A percentile compares a stretch with the other conserved stretches of the same genome.
Evolutionary conservation across 2,113 vertebrate genomes (phyloP).

Genomic region (Pristiophorus japonicus): DNA sequence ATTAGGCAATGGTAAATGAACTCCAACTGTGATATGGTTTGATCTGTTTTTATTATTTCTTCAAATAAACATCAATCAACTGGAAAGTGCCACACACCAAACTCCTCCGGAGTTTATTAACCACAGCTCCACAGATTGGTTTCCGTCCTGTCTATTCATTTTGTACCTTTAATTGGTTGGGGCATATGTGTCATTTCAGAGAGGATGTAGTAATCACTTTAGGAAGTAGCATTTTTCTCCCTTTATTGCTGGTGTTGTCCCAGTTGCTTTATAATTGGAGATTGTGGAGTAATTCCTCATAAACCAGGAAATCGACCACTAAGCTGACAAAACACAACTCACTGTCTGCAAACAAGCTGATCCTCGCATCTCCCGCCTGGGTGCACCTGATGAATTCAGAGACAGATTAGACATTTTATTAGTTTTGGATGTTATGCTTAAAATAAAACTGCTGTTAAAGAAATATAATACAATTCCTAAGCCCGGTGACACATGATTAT

Average conservation of each 20-base stretch:
- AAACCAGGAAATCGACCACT: neutral
- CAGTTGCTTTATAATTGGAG: neutral
- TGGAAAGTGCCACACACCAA: neutral
- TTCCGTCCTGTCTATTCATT: neutral
- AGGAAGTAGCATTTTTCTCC: neutral
- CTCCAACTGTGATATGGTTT: neutral
- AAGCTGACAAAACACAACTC: neutral
- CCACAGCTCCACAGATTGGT: neutral
- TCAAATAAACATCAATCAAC: slow-evolving; percentile 13
- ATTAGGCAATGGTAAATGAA: slow-evolving; percentile 4
- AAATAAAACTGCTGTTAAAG: neutral
- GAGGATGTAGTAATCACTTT: neutral
- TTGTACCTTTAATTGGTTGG: neutral
- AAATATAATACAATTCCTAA: neutral
- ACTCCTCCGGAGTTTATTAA: neutral
- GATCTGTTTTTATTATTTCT: slow-evolving; percentile 35
- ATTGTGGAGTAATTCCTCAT: neutral
- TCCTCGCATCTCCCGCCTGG: neutral
- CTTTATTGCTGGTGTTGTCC: neutral
- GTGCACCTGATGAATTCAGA: neutral
- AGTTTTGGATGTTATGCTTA: neutral
- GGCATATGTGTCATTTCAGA: neutral
- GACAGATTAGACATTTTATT: neutral
- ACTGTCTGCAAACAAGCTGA: neutral
- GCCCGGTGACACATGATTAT: neutral